These are phyloP conservation scores for Trochalopteron elliotii DNA, from an alignment of 2,113 vertebrate genomes.

Conservation along the genomic window DNA sequence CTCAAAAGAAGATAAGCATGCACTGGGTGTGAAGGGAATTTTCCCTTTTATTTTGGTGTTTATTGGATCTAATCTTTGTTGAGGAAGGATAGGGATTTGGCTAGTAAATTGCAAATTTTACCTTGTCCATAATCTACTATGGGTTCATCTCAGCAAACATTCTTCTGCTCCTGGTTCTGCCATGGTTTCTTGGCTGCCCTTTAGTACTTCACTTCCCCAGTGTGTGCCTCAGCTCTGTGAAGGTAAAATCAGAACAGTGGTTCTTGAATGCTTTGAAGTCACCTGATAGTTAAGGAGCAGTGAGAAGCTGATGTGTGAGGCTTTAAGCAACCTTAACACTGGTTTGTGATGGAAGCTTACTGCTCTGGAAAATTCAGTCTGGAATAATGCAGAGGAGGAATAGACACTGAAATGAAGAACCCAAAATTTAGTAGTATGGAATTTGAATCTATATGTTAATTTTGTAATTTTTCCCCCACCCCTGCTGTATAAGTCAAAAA, in stretches of 20 bases:
- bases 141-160: background rate
- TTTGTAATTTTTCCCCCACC: rapidly evolving
- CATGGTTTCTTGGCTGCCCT: background rate
- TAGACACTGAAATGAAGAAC: background rate
- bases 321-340: background rate
- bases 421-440: background rate
- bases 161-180: background rate
- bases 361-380: background rate
- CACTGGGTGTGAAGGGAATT: background rate
- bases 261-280: background rate
- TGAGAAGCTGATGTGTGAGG: background rate
- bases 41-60: background rate
- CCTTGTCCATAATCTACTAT: rapidly evolving
- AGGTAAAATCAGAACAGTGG: background rate
- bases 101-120: background rate
- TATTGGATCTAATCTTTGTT: background rate
- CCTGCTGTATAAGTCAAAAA: background rate
- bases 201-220: background rate
- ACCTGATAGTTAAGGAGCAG: background rate
- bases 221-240: background rate
- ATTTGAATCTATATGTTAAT: background rate
- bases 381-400: background rate
- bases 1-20: background rate
- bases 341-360: background rate
- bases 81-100: background rate